Evolutionary conservation across 2,113 vertebrate genomes (phyloP).

Genomic region (Nettapus auritus): DNA sequence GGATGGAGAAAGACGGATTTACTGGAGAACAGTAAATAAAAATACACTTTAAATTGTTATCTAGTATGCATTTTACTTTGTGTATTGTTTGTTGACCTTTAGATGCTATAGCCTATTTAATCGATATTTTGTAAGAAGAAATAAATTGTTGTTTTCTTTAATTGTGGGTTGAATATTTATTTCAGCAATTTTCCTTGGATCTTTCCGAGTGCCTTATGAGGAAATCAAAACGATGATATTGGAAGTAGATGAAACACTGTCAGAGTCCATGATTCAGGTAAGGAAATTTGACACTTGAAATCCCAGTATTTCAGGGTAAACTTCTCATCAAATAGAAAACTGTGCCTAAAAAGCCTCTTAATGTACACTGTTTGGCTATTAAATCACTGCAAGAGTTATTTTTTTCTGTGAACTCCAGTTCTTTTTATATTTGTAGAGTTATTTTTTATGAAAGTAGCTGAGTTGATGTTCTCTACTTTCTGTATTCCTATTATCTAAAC

Average conservation of each 20-base stretch:
- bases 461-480: constrained; percentile 38
- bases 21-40: neutral
- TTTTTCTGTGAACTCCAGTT: neutral
- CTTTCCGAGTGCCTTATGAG: constrained; percentile 93
- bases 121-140: neutral
- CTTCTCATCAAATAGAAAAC: constrained; percentile 53
- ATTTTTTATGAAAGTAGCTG: neutral
- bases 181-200: constrained; percentile 95
- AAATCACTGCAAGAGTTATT: constrained; percentile 48
- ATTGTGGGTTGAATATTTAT: constrained; percentile 3
- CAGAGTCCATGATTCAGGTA: constrained; percentile 97
- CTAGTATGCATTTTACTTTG: neutral
- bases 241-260: constrained; percentile 94
- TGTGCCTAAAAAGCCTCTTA: constrained; percentile 41
- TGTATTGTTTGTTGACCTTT: neutral
- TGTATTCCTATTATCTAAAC: neutral
- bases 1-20: neutral
- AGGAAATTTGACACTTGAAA: constrained; percentile 38
- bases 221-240: constrained; percentile 92
- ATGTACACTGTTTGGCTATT: constrained; percentile 27
- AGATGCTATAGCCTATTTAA: neutral
- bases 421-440: neutral
- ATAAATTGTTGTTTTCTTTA: neutral
- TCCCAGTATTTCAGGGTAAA: constrained; percentile 36
- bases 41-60: neutral